These are phyloP conservation scores for Dicrostonyx torquatus DNA, from an alignment of 2,797 vertebrate genomes.

Conservation along the genomic window DNA sequence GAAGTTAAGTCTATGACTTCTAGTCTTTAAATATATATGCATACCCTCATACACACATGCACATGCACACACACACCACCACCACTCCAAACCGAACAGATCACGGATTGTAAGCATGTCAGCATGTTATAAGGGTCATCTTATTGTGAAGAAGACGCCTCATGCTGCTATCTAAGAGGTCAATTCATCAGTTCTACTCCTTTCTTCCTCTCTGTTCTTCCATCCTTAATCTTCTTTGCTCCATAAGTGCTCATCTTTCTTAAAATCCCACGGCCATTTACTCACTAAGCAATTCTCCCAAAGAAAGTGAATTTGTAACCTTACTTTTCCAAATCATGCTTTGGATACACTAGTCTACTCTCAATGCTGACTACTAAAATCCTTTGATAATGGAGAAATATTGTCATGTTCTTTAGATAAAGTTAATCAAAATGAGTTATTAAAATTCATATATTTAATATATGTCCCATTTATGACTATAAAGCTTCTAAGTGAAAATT, in stretches of 20 bases:
- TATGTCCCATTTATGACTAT: background rate
- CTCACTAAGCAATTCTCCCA: background rate
- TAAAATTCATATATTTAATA: background rate
- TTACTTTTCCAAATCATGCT: background rate
- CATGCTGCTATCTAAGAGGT: background rate
- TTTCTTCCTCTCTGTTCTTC: background rate
- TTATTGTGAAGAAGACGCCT: background rate
- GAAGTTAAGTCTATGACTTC: background rate
- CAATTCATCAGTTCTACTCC: background rate
- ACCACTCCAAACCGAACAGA: background rate
- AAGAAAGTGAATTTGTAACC: background rate
- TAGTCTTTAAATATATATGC: background rate
- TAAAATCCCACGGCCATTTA: background rate
- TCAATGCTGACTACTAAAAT: background rate
- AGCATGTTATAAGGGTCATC: background rate
- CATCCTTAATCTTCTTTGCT: background rate
- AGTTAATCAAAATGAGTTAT: background rate
- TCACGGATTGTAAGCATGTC: background rate
- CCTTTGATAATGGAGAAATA: background rate
- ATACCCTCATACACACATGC: background rate
- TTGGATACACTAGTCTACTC: background rate
- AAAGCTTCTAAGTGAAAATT: background rate
- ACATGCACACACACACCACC: background rate
- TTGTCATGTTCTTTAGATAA: slow-evolving; percentile 5
- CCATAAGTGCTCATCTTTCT: background rate